Conservation (phyloP, 2,797 vertebrate species). For the Prionace glauca region DNA sequence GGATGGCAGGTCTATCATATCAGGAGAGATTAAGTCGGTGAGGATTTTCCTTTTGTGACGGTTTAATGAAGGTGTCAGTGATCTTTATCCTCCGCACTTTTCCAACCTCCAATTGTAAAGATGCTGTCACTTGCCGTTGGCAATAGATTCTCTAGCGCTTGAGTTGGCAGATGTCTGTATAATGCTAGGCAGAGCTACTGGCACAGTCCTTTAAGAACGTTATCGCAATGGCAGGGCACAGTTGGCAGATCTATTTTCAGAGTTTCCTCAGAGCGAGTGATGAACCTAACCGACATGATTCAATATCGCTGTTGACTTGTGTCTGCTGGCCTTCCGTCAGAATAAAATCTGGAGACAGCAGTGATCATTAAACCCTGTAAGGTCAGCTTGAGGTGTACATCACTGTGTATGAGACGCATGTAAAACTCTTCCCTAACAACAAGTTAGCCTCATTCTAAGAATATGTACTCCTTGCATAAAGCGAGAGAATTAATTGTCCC, state of each 20-base stretch:
- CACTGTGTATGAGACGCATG: background rate
- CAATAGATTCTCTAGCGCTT: background rate
- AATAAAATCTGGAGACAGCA: conserved; percentile 18
- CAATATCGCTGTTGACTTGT: background rate
- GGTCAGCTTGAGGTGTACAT: background rate
- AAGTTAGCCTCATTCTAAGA: background rate
- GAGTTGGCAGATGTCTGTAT: background rate
- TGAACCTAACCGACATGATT: background rate
- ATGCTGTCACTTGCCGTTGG: background rate
- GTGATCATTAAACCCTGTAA: background rate
- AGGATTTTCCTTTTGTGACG: background rate
- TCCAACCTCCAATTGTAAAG: background rate
- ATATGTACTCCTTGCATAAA: background rate
- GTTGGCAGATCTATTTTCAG: conserved; percentile 31
- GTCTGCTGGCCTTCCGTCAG: background rate
- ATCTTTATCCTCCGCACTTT: background rate
- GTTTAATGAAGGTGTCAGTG: background rate
- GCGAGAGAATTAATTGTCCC: background rate
- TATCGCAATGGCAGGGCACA: background rate
- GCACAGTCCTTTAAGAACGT: background rate
- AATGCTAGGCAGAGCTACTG: background rate
- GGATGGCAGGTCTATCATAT: no score
- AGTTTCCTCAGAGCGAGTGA: conserved; percentile 25
- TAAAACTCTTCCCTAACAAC: background rate
- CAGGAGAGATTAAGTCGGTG: no score